phyloP scores from a whole-genome alignment of 2,888 invertebrate species.

The Unio pictorum region DNA sequence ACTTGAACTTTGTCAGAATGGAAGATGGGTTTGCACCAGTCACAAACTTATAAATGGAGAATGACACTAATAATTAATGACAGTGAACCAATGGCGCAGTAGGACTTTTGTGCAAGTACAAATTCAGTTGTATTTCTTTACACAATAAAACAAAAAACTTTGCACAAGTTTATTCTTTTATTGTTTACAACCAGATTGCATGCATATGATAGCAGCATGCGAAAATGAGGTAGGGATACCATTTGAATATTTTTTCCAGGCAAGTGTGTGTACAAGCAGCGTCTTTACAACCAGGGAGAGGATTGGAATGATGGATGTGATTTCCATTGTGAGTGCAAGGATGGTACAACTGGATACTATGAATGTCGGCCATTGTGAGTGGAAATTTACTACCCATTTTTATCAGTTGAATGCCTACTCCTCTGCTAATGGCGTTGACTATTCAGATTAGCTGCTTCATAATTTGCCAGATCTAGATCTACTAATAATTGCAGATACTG shows the following conservation, averaged over 20 bases:
- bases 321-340: constrained; percentile 45
- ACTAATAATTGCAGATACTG: too few species aligned
- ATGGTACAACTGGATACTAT: constrained; percentile 49
- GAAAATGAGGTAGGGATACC: background rate
- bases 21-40: too few species aligned
- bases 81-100: too few species aligned
- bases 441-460: background rate
- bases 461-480: background rate
- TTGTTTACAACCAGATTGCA: too few species aligned
- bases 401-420: background rate
- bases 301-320: constrained; percentile 52
- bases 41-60: too few species aligned
- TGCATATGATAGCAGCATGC: too few species aligned
- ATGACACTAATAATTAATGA: too few species aligned
- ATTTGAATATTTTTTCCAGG: constrained; percentile 20
- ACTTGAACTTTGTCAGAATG: too few species aligned
- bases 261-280: constrained; percentile 49
- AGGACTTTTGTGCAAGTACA: too few species aligned
- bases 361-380: constrained; percentile 50
- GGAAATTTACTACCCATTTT: background rate
- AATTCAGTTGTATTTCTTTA: too few species aligned
- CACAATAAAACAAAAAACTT: too few species aligned
- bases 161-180: too few species aligned
- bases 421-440: background rate
- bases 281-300: constrained; percentile 51